Evolutionary conservation across 2,888 invertebrate species (phyloP).

Genomic region (Pyrrhia umbra): DNA sequence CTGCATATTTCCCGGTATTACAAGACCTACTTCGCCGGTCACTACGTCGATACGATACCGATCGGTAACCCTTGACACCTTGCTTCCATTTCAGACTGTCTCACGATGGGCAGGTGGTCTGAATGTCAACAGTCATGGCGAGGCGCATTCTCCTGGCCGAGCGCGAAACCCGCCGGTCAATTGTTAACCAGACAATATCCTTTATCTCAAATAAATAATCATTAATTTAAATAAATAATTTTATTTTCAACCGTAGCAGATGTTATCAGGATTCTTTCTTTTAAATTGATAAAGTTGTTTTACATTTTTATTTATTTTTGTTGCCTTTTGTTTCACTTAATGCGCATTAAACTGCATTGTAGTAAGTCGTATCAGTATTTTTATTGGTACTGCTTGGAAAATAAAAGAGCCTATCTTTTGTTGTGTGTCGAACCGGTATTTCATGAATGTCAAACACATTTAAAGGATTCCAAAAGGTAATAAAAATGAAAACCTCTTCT

Average conservation of each 20-base stretch:
- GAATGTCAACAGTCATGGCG: slow-evolving; percentile 67
- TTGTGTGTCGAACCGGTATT: not conserved
- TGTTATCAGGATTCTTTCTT: slow-evolving; percentile 14
- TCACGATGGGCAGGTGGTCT: slow-evolving; percentile 58
- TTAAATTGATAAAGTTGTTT: slow-evolving; percentile 32
- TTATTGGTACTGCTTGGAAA: slow-evolving; percentile 15
- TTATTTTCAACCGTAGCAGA: slow-evolving; percentile 6
- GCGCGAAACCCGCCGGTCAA: slow-evolving; percentile 39
- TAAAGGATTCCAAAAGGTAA: not conserved
- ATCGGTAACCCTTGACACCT: slow-evolving; percentile 47
- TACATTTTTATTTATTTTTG: not conserved
- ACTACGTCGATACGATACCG: slow-evolving; percentile 30
- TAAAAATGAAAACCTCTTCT: not conserved
- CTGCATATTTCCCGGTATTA: slow-evolving; percentile 18
- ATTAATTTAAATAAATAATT: slow-evolving; percentile 11
- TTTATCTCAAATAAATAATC: slow-evolving; percentile 35
- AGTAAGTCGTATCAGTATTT: slow-evolving; percentile 11
- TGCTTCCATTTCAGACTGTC: slow-evolving; percentile 49
- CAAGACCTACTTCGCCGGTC: slow-evolving; percentile 19
- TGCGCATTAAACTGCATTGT: not conserved
- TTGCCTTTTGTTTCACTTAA: slow-evolving; percentile 23
- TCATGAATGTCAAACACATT: not conserved
- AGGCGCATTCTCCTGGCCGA: slow-evolving; percentile 53
- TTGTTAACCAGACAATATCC: slow-evolving; percentile 40
- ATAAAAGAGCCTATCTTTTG: not conserved